Percentiles rank a stretch among this genome's conserved stretches.
Evolutionary conservation across 2,888 invertebrate genomes (phyloP).

Genomic region (Hybos culiciformis): DNA sequence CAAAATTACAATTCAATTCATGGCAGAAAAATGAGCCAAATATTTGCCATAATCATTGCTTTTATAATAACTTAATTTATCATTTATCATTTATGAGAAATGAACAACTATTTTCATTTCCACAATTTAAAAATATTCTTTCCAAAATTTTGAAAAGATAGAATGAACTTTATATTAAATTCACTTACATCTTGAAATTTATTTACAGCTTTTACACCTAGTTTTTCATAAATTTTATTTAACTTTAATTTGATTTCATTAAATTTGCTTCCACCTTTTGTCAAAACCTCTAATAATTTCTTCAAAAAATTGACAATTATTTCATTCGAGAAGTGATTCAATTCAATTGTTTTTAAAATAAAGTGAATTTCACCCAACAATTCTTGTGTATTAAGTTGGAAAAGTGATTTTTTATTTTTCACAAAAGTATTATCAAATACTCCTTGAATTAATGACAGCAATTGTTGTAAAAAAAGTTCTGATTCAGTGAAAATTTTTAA

Average conservation of each 20-base stretch:
- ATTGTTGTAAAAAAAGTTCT: constrained; percentile 16
- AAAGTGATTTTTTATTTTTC: constrained; percentile 2
- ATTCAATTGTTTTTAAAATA: constrained; percentile 28
- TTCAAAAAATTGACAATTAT: constrained; percentile 29
- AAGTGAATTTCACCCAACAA: constrained; percentile 6
- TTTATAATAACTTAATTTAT: too few relatives aligned
- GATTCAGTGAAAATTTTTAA: constrained; percentile 18
- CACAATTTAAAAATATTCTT: too few relatives aligned
- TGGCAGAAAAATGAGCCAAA: too few relatives aligned
- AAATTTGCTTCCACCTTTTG: constrained; percentile 12
- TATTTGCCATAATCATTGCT: too few relatives aligned
- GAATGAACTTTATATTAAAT: too few relatives aligned
- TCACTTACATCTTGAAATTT: too few relatives aligned
- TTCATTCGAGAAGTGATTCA: constrained; percentile 5
- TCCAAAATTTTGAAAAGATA: too few relatives aligned
- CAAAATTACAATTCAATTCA: too few relatives aligned
- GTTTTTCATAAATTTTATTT: neutral
- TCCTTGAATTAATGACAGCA: constrained; percentile 13
- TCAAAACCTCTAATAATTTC: constrained; percentile 18
- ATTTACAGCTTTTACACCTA: neutral
- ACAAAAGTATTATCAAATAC: neutral
- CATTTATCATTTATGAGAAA: too few relatives aligned
- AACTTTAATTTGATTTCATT: neutral
- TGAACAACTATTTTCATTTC: too few relatives aligned
- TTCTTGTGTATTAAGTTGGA: constrained; percentile 1